Conservation (phyloP, 1,140 invertebrate genomes). For the Rhyzopertha dominica region DNA sequence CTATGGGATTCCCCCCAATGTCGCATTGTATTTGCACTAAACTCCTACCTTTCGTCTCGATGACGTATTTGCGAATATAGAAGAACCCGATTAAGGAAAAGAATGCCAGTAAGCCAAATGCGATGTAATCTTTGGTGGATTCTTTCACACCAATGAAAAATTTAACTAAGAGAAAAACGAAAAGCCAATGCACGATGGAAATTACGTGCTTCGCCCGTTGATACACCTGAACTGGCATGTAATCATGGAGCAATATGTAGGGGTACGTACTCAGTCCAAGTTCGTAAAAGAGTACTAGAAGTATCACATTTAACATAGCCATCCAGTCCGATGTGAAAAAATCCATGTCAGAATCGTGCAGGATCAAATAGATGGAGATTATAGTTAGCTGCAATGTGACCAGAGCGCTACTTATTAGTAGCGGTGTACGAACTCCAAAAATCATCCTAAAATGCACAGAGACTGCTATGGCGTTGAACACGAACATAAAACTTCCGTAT, state of each 20-base stretch:
- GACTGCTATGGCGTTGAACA: conserved; percentile 5
- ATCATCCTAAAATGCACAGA: conserved; percentile 13
- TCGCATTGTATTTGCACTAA: conserved; percentile 28
- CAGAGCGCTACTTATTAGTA: conserved; percentile 15
- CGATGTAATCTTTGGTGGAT: background rate
- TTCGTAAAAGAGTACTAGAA: conserved; percentile 20
- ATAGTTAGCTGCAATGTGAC: conserved; percentile 6
- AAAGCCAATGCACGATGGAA: conserved; percentile 17
- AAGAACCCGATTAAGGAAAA: conserved; percentile 19
- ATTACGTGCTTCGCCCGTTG: conserved; percentile 10
- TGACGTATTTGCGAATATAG: conserved; percentile 20
- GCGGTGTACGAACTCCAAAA: conserved; percentile 22
- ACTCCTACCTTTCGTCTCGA: conserved; percentile 29
- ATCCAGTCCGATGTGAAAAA: background rate
- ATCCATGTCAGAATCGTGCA: conserved; percentile 1
- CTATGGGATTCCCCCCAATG: conserved; percentile 33
- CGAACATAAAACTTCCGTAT: conserved; percentile 11
- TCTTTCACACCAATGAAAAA: conserved; percentile 5
- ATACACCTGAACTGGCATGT: conserved; percentile 26
- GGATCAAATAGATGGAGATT: conserved; percentile 9
- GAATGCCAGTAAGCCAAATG: conserved; percentile 11
- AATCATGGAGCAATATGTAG: conserved; percentile 19
- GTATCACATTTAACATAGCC: conserved; percentile 9
- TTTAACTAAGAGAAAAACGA: conserved; percentile 16
- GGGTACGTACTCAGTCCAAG: conserved; percentile 19